These are phyloP conservation scores for Gryllus bimaculatus DNA, from an alignment of 1,140 invertebrate genomes.

Conservation along the genomic window DNA sequence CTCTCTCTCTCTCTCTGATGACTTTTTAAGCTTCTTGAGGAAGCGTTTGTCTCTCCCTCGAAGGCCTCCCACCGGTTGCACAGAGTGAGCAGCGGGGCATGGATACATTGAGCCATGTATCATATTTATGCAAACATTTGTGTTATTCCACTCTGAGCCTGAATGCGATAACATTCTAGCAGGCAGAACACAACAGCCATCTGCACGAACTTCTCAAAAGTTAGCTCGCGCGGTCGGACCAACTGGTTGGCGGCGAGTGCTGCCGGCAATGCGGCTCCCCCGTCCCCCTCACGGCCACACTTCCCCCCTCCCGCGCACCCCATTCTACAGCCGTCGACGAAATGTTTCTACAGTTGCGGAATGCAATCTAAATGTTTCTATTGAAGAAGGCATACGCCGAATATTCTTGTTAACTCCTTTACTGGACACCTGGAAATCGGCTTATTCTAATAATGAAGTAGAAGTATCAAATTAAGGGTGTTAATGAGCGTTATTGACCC, in stretches of 20 bases:
- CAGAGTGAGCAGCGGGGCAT: not conserved
- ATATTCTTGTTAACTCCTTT: no score
- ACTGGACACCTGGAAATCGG: no score
- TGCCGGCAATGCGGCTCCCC: no score
- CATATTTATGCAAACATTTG: constrained; percentile 1
- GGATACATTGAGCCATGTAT: not conserved
- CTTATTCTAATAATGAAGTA: no score
- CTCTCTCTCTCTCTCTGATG: not conserved
- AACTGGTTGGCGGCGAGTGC: not conserved
- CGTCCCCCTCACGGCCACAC: no score
- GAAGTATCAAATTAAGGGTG: no score
- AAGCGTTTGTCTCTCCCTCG: not conserved
- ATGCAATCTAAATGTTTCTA: no score
- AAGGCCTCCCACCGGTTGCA: not conserved
- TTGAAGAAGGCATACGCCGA: no score
- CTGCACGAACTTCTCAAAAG: not conserved
- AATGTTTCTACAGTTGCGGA: no score
- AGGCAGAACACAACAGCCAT: not conserved
- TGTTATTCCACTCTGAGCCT: not conserved
- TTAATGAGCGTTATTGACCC: no score
- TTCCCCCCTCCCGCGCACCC: no score
- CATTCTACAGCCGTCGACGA: no score
- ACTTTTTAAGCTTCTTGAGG: not conserved
- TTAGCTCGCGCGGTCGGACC: not conserved
- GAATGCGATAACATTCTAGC: not conserved